Evolutionary conservation across 2,113 vertebrate genomes (phyloP).

Genomic region (Mormyrus lacerda): DNA sequence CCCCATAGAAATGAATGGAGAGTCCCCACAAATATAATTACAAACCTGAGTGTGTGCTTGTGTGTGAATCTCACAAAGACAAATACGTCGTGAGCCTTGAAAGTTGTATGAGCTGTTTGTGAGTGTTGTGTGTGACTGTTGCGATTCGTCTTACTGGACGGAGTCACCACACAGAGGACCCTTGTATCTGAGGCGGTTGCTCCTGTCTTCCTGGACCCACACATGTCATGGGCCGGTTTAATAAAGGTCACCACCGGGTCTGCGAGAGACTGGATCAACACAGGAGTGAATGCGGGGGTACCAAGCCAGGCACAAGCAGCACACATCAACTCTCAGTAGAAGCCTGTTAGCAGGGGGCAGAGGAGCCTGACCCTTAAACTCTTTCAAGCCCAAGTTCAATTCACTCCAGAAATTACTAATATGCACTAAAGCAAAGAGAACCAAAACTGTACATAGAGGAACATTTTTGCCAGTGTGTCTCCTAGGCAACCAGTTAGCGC

Average conservation of each 20-base stretch:
- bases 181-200: constrained; percentile 89
- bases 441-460: neutral
- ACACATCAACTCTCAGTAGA: neutral
- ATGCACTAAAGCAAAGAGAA: neutral
- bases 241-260: constrained; percentile 75
- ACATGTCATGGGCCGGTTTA: neutral
- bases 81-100: too few relatives aligned
- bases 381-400: neutral
- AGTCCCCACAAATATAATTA: too few relatives aligned
- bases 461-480: neutral
- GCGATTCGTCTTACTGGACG: constrained; percentile 80
- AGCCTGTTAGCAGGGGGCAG: neutral
- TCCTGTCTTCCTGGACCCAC: constrained; percentile 82
- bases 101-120: neutral
- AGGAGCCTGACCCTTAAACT: neutral
- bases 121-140: neutral
- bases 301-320: neutral
- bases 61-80: too few relatives aligned
- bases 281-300: constrained; percentile 24
- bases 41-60: too few relatives aligned
- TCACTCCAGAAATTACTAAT: neutral
- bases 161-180: constrained; percentile 91
- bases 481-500: neutral
- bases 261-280: constrained; percentile 72
- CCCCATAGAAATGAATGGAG: too few relatives aligned